phyloP scores from a whole-genome alignment of 2,113 vertebrate genomes.

The Cercocebus atys region DNA sequence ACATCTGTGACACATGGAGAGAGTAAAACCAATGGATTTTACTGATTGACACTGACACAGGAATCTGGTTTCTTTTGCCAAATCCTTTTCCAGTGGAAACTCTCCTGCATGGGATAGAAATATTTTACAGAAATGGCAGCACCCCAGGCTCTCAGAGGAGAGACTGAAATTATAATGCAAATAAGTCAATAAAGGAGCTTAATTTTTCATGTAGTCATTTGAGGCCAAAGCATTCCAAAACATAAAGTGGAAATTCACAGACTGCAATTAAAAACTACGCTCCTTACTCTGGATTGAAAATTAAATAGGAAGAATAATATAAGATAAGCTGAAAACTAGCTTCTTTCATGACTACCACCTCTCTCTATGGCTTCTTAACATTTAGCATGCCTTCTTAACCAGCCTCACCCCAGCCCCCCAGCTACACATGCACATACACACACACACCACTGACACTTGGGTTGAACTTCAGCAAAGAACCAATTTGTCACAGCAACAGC shows the following conservation, averaged over 20 bases:
- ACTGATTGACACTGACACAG: background rate
- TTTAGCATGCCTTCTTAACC: background rate
- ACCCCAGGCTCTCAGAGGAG: background rate
- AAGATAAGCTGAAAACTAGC: background rate
- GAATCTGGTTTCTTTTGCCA: conserved; percentile 55
- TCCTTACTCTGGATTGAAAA: background rate
- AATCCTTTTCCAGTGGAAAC: conserved; percentile 8
- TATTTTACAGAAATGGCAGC: conserved; percentile 46
- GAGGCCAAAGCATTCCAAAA: background rate
- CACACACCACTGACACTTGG: conserved; percentile 2
- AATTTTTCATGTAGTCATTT: background rate
- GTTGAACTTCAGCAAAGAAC: conserved; percentile 63
- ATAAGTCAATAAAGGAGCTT: background rate
- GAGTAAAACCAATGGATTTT: conserved; percentile 14
- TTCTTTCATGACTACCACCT: background rate
- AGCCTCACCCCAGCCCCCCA: background rate
- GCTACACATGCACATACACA: background rate
- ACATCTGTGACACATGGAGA: background rate
- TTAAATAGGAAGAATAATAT: background rate
- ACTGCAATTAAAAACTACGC: background rate
- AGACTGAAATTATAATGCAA: background rate
- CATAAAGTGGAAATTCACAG: background rate
- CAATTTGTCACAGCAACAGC: conserved; percentile 82
- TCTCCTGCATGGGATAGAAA: background rate
- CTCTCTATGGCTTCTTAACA: background rate